Conservation (phyloP, 2,113 vertebrate species). For the Gopherus flavomarginatus region DNA sequence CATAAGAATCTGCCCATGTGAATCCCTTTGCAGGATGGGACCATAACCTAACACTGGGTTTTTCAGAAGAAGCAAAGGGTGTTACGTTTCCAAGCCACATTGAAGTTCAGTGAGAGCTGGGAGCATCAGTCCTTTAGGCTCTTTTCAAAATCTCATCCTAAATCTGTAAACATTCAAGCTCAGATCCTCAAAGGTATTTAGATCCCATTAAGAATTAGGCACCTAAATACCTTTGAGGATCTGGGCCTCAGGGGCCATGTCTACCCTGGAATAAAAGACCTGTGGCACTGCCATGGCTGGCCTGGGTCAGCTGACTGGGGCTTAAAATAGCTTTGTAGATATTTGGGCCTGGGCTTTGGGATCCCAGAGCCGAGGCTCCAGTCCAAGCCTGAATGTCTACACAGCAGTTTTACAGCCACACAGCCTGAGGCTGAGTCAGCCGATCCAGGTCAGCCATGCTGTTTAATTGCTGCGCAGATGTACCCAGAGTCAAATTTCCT, state of each 20-base stretch:
- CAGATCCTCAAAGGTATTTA: background rate
- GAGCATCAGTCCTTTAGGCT: background rate
- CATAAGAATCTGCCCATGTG: background rate
- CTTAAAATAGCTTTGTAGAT: no score
- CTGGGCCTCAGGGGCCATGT: background rate
- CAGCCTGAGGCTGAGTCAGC: background rate
- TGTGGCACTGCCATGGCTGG: no score
- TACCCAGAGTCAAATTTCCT: background rate
- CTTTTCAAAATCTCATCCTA: background rate
- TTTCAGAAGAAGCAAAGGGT: background rate
- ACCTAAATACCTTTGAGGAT: background rate
- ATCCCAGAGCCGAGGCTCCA: background rate
- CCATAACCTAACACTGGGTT: background rate
- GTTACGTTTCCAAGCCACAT: background rate
- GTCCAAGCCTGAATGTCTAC: background rate
- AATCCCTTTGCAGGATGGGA: background rate
- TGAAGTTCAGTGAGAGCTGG: no score
- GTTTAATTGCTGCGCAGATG: background rate
- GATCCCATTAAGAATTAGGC: background rate
- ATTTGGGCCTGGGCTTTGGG: no score
- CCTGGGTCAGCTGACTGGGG: background rate
- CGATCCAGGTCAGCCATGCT: background rate
- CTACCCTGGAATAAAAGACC: background rate
- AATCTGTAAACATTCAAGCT: background rate
- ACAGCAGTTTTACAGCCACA: background rate